Evolutionary conservation across 1,140 invertebrate species (phyloP).

Genomic region (Zaprionus davidi): DNA sequence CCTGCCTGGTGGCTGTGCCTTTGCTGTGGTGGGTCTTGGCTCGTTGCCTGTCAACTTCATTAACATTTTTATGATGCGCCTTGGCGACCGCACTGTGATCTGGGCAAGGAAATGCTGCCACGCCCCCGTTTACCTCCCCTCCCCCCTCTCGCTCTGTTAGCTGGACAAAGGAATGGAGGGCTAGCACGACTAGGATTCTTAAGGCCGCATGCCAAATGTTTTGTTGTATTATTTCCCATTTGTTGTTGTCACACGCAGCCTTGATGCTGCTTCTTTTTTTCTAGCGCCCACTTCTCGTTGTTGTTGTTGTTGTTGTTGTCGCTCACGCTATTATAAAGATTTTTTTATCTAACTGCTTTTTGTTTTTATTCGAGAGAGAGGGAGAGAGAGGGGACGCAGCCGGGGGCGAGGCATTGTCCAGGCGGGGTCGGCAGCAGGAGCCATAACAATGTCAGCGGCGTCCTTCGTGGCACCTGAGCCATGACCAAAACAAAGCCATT

Average conservation of each 20-base stretch:
- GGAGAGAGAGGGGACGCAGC: constrained; percentile 22
- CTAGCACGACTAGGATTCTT: constrained; percentile 28
- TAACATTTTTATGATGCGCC: constrained; percentile 82
- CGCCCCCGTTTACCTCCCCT: background rate
- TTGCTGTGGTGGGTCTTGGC: constrained; percentile 42
- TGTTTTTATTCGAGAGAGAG: constrained; percentile 56
- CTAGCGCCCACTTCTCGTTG: background rate
- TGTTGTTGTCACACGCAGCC: constrained; percentile 68
- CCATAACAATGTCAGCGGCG: constrained; percentile 64
- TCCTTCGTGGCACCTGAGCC: constrained; percentile 77
- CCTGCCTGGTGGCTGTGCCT: background rate
- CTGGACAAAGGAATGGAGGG: background rate
- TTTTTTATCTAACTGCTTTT: constrained; percentile 80
- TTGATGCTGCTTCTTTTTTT: constrained; percentile 51
- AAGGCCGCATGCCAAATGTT: constrained; percentile 44
- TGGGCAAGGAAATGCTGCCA: constrained; percentile 40
- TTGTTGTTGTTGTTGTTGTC: constrained; percentile 16
- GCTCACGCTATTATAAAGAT: constrained; percentile 69
- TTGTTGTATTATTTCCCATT: constrained; percentile 43
- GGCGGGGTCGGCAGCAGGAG: background rate
- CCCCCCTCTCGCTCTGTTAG: background rate
- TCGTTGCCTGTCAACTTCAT: constrained; percentile 68
- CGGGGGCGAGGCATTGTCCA: constrained; percentile 28
- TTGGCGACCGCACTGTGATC: constrained; percentile 75
- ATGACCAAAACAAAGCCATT: constrained; percentile 80